Base-by-base conservation (phyloP, 2,888 invertebrate species). In the Helobdella robusta region DNA sequence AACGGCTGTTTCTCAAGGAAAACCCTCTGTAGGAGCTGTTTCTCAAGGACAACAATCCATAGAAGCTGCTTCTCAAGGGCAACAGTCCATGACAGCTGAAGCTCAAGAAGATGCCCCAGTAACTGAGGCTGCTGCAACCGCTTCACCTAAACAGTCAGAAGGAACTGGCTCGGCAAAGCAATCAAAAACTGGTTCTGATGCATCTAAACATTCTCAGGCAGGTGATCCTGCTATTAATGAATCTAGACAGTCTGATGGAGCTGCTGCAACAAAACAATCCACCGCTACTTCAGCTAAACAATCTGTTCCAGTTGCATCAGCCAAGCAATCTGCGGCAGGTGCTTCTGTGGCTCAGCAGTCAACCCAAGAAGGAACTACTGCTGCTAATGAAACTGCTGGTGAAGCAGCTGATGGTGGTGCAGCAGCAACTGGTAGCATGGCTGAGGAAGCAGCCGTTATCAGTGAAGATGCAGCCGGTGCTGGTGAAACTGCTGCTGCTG, bases 331-430 rank as follows among this genome's bases (percentile, higher is more conserved):
- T n/a, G 44, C 11, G 15, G 44, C n/a, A 50, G n/a, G 50, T 50
- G 50, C 20, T 50, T 5, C n/a, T 23, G 50, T 25, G 5, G 50
- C 5, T 8, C 20, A 23, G 5, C 20, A 18, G 25, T 4, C 5
- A 8, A 18, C 50, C 5, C 4, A 5, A 23, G 50, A 25, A 23
- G 65, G 70, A 76, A 11, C 72, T 75, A 8, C 72, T 76, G n/a
- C 76, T 75, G 67, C 78, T 78, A 78, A 75, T 75, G 68, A 76
- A 78, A n/a, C 74, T 75, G 23, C 69, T 68, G n/a, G 73, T 75
- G 36, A 75, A 74, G n/a, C 74, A 74, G 36, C 74, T 78, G 54
- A 72, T 73, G 23, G 68, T 77, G 28, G 73, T 73, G 6, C n/a
- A 5, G n/a, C 50, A 50, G 5, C 50, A n/a, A n/a, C n/a, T n/a